Evolutionary conservation across 2,888 invertebrate genomes (phyloP).

Genomic region (Microctonus hyperodae): DNA sequence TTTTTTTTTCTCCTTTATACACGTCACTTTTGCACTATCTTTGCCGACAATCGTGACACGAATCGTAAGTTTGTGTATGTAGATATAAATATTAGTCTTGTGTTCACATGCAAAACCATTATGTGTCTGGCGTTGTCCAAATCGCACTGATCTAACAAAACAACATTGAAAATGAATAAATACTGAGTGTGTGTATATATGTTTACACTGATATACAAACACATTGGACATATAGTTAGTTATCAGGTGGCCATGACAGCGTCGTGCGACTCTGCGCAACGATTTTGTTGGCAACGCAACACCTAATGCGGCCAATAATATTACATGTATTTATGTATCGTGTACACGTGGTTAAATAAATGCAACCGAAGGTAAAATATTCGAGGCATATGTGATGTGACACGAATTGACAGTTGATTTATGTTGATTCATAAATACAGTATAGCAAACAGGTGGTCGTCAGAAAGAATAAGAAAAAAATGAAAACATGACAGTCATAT

Average conservation of each 20-base stretch:
- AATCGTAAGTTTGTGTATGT: background rate
- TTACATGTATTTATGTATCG: too few relatives aligned
- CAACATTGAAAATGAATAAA: background rate
- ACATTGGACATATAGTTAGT: slow-evolving; percentile 50
- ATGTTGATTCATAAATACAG: background rate
- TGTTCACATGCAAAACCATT: slow-evolving; percentile 8
- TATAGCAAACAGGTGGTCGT: background rate
- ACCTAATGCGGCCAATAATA: slow-evolving; percentile 21
- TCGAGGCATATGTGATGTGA: background rate
- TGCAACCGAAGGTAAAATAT: slow-evolving; percentile 5
- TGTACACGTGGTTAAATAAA: too few relatives aligned
- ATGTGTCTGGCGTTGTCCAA: background rate
- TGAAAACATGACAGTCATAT: background rate
- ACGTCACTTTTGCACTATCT: background rate
- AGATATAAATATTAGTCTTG: background rate
- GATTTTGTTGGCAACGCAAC: slow-evolving; percentile 34
- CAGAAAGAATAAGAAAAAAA: background rate
- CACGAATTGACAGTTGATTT: background rate
- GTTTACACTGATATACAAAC: too few relatives aligned
- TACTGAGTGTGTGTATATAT: background rate
- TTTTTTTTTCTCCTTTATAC: background rate
- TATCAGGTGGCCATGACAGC: slow-evolving; percentile 52
- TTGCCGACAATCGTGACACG: slow-evolving; percentile 7
- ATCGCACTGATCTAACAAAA: slow-evolving; percentile 15
- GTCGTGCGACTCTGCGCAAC: slow-evolving; percentile 35